Evolutionary conservation across 2,113 vertebrate genomes (phyloP), one percentile per base, ranked within the genome.

Genomic region (Anseranas semipalmata): DNA sequence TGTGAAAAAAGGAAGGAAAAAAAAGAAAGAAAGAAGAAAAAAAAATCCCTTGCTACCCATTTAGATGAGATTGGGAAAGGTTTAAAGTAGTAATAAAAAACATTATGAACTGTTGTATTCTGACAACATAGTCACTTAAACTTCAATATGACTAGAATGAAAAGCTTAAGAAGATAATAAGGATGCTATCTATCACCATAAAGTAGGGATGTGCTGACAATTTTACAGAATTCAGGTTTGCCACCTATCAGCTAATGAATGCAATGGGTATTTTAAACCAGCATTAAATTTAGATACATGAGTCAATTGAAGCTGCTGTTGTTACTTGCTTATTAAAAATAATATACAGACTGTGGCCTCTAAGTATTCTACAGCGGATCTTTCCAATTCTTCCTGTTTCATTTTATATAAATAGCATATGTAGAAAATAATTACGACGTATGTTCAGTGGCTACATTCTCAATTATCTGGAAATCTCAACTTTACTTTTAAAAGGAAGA

Each of bases 291-390:
- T 79, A 93, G 85, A 93, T n/a, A 56, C 48, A 68, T 92, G 82
- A 85, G 58, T 88, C 86, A 97, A 55, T 82, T 79, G 87, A 82
- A 93, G 21, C 20, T 68, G 62, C 71, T 93, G 67, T 91, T 91
- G 59, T 91, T 95, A 43, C 81, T 95, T 89, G 50, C 32, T 96
- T 32, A 82, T 87, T 92, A 94, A 95, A 96, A 93, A 37, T 83
- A 81, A 89, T 66, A 56, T 66, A 93, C 27, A 79, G 53, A 81
- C 37, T 63, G 52, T 72, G 48, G 32, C 58, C 17, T 87, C 39
- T 67, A 67, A 59, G 52, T 85, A 59, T 91, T 79, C 39, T 68
- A 48, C 46, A 50, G 35, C 46, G 19, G 56, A 75, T 79, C 46
- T 87, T 85, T 79, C 58, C 6, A 35, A 5, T 76, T 87, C 62